Percentiles rank a stretch among this genome's conserved stretches.
These are phyloP conservation scores for Neodiprion lecontei DNA, from an alignment of 1,140 invertebrate species.

Conservation along the genomic window DNA sequence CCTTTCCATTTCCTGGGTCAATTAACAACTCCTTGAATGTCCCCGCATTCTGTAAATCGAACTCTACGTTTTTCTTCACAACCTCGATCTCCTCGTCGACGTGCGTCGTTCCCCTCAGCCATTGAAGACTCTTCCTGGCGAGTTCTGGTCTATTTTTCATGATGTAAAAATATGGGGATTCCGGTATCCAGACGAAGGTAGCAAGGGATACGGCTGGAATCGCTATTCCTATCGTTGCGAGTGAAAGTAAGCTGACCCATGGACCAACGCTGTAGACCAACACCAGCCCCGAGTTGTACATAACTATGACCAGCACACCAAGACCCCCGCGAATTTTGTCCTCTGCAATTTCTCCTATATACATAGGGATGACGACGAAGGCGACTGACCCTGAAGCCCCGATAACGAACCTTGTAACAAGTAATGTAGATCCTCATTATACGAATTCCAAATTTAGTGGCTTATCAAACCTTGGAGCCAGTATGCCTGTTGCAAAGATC, in stretches of 20 bases:
- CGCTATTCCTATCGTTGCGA: constrained; percentile 61
- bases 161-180: constrained; percentile 75
- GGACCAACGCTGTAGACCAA: constrained; percentile 70
- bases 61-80: constrained; percentile 66
- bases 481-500: no score
- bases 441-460: no score
- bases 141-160: constrained; percentile 62
- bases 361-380: constrained; percentile 68
- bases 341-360: constrained; percentile 70
- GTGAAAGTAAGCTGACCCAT: constrained; percentile 63
- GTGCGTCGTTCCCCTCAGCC: constrained; percentile 64
- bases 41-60: constrained; percentile 62
- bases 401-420: no score
- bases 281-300: constrained; percentile 67
- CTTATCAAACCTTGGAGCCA: no score
- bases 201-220: constrained; percentile 65
- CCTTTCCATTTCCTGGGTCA: constrained; percentile 65
- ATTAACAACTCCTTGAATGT: constrained; percentile 64
- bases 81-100: constrained; percentile 67
- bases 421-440: no score
- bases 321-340: constrained; percentile 69
- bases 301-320: constrained; percentile 67
- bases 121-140: constrained; percentile 65
- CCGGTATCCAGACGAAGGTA: constrained; percentile 71
- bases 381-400: constrained; percentile 32